Evolutionary conservation across 2,797 vertebrate genomes (phyloP).

Genomic region (Gila robusta): DNA sequence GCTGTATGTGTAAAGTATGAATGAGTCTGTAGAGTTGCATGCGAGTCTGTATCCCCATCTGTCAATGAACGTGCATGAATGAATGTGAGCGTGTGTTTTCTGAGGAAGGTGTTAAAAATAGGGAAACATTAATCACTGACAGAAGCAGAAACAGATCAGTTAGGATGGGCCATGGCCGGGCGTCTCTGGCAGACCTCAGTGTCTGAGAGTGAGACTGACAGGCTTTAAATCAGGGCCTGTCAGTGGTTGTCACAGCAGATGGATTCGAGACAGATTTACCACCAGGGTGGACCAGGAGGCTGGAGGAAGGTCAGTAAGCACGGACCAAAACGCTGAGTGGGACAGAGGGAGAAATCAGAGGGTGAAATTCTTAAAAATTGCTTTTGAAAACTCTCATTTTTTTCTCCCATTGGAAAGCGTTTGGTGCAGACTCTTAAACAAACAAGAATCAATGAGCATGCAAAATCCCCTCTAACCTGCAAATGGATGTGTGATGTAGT

Average conservation of each 20-base stretch:
- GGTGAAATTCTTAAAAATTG: constrained; percentile 26
- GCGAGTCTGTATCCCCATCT: constrained; percentile 22
- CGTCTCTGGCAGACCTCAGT: constrained; percentile 68
- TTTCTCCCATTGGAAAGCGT: constrained; percentile 5
- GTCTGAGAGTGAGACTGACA: constrained; percentile 69
- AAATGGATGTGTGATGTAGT: not conserved
- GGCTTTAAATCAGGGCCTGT: constrained; percentile 74
- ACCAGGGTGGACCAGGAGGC: constrained; percentile 25
- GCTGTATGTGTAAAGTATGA: constrained; percentile 6
- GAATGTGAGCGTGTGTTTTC: constrained; percentile 55
- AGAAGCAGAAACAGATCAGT: constrained; percentile 73
- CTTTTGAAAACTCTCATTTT: not conserved
- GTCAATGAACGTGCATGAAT: constrained; percentile 25
- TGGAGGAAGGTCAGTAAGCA: constrained; percentile 60
- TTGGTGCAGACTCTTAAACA: constrained; percentile 11
- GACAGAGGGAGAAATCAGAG: constrained; percentile 28
- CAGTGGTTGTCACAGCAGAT: constrained; percentile 57
- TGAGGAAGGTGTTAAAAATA: constrained; percentile 56
- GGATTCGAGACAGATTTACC: constrained; percentile 68
- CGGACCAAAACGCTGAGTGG: constrained; percentile 53
- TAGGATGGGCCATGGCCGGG: constrained; percentile 69
- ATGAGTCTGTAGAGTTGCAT: constrained; percentile 1
- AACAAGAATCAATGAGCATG: constrained; percentile 30
- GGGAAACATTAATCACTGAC: constrained; percentile 76
- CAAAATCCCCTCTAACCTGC: not conserved